Evolutionary conservation across 2,797 vertebrate genomes (phyloP).

Genomic region (Brotula barbata): DNA sequence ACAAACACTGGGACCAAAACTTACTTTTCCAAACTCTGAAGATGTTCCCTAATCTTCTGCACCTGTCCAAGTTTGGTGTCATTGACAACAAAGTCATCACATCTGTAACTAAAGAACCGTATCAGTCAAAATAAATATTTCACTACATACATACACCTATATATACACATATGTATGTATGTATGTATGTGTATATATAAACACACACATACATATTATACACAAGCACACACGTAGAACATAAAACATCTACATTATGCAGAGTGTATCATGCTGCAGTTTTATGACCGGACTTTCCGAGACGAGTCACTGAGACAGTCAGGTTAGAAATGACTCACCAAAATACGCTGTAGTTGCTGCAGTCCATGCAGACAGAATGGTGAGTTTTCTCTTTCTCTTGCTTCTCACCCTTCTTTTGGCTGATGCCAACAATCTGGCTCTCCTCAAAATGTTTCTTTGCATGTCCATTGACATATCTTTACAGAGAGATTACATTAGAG

Average conservation of each 20-base stretch:
- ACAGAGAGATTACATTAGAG: background rate
- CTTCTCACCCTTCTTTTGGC: constrained; percentile 88
- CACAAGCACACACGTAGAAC: too few species aligned
- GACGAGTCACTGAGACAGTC: constrained; percentile 7
- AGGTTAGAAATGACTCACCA: constrained; percentile 82
- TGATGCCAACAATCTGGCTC: constrained; percentile 77
- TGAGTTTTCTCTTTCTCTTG: constrained; percentile 83
- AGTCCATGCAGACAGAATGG: constrained; percentile 98
- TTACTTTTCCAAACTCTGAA: constrained; percentile 98
- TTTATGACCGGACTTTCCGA: constrained; percentile 6
- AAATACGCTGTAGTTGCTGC: constrained; percentile 95
- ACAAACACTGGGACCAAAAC: constrained; percentile 52
- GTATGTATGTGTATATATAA: too few species aligned
- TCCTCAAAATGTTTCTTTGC: constrained; percentile 99
- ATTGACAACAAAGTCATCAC: constrained; percentile 98
- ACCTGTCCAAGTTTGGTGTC: constrained; percentile 95
- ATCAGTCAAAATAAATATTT: constrained; percentile 10
- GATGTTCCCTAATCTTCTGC: constrained; percentile 94
- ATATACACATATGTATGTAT: too few species aligned
- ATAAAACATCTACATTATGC: too few species aligned
- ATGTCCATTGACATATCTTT: constrained; percentile 97
- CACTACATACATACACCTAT: background rate
- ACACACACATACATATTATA: too few species aligned
- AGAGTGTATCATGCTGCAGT: background rate
- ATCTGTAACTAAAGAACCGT: constrained; percentile 87